A percentile compares a stretch with the other conserved stretches of the same genome.
Conservation (phyloP, 2,888 invertebrate species). For the Zele albiditarsus region DNA sequence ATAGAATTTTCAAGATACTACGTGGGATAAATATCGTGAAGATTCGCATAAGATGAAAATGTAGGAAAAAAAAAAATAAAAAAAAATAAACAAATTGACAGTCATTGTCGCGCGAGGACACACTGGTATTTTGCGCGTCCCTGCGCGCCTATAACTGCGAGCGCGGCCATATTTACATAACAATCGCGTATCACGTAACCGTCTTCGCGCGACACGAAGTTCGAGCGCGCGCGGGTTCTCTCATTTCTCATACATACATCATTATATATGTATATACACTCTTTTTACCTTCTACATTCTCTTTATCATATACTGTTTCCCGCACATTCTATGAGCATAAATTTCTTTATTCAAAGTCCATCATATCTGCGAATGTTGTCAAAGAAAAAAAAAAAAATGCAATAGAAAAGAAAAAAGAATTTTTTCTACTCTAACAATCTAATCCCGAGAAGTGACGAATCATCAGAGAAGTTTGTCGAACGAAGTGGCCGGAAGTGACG, state of each 20-base stretch:
- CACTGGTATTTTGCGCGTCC: conserved; percentile 51
- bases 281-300: conserved; percentile 15
- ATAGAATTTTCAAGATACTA: conserved; percentile 26
- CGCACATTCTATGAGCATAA: not conserved
- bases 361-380: not conserved
- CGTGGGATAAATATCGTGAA: conserved; percentile 33
- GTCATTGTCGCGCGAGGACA: conserved; percentile 56
- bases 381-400: conserved; percentile 2
- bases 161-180: conserved; percentile 67
- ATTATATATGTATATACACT: conserved; percentile 5
- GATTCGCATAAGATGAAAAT: not conserved
- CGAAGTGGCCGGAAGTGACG: conserved; percentile 35
- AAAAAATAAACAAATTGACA: conserved; percentile 51
- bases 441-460: conserved; percentile 36
- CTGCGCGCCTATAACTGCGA: conserved; percentile 57
- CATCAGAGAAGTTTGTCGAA: conserved; percentile 4
- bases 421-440: conserved; percentile 22
- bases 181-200: conserved; percentile 69
- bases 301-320: conserved; percentile 8
- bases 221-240: conserved; percentile 46
- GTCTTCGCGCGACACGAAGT: conserved; percentile 54
- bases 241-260: conserved; percentile 46
- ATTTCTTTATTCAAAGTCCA: not conserved
- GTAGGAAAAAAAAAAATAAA: not conserved
- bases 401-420: conserved; percentile 6